Evolutionary conservation across 2,888 invertebrate species (phyloP), one percentile per base, ranked within the genome.

Genomic region (Pachydiplax longipennis): DNA sequence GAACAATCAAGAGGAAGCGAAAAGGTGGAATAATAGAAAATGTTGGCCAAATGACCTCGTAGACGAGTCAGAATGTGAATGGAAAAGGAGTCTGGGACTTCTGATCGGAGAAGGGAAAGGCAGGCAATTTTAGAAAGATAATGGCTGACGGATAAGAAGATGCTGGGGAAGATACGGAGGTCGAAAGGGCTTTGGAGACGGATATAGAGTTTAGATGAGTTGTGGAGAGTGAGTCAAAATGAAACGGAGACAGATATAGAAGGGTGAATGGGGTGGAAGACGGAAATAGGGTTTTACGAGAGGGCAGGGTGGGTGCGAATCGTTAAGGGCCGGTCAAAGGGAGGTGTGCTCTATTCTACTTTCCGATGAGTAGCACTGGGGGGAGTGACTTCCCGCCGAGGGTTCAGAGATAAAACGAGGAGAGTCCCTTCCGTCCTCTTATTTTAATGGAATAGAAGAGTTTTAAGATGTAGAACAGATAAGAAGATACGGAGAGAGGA

Each of bases 391-490:
- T 65, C n/a, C 25, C 61, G n/a, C 25, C 25, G 12, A n/a, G 73
- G 73, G 73, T 31, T 73, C 25, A 13, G 61, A 87, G 87, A 87
- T 61, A 37, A 87, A 87, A 37, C 8, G 61, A 37, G 2, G 58
- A 65, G 35, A 35, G 61, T 37, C 18, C 37, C 35, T 87, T 61
- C 61, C 22, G 13, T 15, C 8, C 31, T 31, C 31, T 53, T 83
- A 22, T 37, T 61, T 37, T 61, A 87, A 87, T 87, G 61, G 87
- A 87, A 87, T 13, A 61, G 58, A 53, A 61, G 87, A 58, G 87
- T 58, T 87, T 87, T 61, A 61, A 35, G 87, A 53, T 48, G 80
- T 40, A n/a, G 15, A 25, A 44, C 15, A 22, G 82, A 82, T 40
- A 25, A 53, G 31, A 13, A 6, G 83, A 31, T n/a, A 53, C n/a